Conservation (phyloP, 2,888 invertebrate genomes). For the Rhagium mordax region DNA sequence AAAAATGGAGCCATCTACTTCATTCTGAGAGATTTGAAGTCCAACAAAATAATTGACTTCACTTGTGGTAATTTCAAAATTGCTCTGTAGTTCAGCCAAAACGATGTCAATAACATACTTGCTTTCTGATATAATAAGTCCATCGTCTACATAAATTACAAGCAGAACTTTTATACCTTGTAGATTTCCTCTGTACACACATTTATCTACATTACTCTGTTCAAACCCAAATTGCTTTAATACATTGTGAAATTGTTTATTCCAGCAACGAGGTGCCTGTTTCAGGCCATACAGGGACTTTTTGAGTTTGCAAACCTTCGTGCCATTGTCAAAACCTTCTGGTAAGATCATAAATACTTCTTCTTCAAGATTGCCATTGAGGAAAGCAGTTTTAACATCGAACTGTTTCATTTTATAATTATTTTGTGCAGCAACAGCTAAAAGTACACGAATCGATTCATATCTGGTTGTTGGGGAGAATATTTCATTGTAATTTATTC, state of each 20-base stretch:
- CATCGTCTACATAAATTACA: constrained; percentile 7
- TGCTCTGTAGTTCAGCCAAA: neutral
- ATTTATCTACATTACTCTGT: neutral
- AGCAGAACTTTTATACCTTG: neutral
- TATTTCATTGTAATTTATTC: neutral
- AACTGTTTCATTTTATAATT: neutral
- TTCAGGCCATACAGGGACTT: neutral
- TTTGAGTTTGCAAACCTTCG: neutral
- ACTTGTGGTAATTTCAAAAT: no score
- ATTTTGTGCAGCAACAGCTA: neutral
- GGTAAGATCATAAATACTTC: no score
- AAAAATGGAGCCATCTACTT: no score
- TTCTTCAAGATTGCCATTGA: neutral
- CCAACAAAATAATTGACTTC: no score
- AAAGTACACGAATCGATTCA: neutral
- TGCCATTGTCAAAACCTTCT: no score
- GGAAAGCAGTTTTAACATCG: constrained; percentile 7
- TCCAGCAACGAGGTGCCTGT: constrained; percentile 8
- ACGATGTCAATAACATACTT: neutral
- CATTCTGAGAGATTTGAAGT: no score
- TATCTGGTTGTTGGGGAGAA: neutral
- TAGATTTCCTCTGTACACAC: neutral
- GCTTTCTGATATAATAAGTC: neutral
- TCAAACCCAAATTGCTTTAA: neutral
- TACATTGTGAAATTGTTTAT: neutral